Evolutionary conservation across 2,888 invertebrate species (phyloP), one percentile per base, ranked within the genome.

Genomic region (Melanophora roralis): DNA sequence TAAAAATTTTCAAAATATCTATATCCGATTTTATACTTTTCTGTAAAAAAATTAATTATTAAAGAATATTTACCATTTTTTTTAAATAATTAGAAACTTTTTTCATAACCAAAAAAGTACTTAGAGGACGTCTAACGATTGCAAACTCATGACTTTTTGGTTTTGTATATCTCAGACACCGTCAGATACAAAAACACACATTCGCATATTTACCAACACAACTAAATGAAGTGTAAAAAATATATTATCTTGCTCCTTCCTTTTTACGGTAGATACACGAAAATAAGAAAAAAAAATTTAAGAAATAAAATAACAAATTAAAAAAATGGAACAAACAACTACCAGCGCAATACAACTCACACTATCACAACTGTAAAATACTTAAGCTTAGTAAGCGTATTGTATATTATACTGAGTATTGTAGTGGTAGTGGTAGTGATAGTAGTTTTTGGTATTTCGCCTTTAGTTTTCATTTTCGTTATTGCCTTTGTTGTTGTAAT

Each of bases 261-360:
- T 71, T 72, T 76, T 72, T 80, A 59, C 68, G 76, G 45, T 62
- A 64, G 68, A 73, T 68, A 60, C 59, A 74, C 34, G 34, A 55
- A 72, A 64, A 72, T 34, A 9, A 32, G 49, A 19, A 67, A 49
- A 60, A 14, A 69, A 60, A 67, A 64, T 68, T 9, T 23, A 64
- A 62, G 53, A 76, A 72, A 68, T 43, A 72, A 65, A 65, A 73
- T 32, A 59, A 65, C 40, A 74, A 64, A 38, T 64, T 45, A 38
- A 73, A 68, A 75, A 80, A 80, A 76, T 80, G 19, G 76, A 73
- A 68, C 68, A 75, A 53, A 51, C 75, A 51, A 71, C 36, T 64
- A 60, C 60, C 32, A 0, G 2, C 16, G 23, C 57, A 74, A 14
- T 12, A 51, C 55, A 27, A 55, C 55, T 38, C 38, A 14, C 1